Evolutionary conservation across 2,113 vertebrate species (phyloP).

Genomic region (Rhombomys opimus): DNA sequence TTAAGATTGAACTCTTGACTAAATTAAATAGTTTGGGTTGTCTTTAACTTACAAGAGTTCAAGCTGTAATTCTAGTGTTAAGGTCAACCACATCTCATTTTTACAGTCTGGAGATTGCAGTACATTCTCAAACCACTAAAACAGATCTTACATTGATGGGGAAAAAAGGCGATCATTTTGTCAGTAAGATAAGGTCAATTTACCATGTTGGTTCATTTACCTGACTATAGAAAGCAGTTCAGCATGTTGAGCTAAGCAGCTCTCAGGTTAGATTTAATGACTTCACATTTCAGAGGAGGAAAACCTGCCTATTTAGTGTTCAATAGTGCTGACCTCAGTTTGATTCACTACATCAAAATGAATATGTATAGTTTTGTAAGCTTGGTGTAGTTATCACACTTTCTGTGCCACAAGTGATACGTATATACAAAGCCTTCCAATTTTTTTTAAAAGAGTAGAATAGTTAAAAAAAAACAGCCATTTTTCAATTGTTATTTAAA

Average conservation of each 20-base stretch:
- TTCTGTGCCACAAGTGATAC: conserved; percentile 63
- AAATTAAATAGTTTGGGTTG: not conserved
- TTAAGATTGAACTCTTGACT: not conserved
- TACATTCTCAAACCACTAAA: conserved; percentile 66
- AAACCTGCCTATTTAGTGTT: conserved; percentile 66
- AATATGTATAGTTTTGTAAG: conserved; percentile 61
- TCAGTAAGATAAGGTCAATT: conserved; percentile 79
- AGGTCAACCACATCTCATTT: conserved; percentile 58
- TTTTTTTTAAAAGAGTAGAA: conserved; percentile 54
- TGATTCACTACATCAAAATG: conserved; percentile 68
- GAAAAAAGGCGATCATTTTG: conserved; percentile 72
- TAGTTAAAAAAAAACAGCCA: conserved; percentile 17
- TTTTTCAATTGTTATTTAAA: conserved; percentile 52
- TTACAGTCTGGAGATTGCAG: conserved; percentile 60
- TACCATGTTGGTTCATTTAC: conserved; percentile 70
- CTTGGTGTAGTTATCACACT: conserved; percentile 13
- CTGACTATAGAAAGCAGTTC: conserved; percentile 71
- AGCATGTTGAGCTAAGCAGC: conserved; percentile 73
- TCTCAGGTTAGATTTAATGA: conserved; percentile 71
- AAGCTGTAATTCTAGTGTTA: conserved; percentile 64
- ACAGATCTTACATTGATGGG: conserved; percentile 63
- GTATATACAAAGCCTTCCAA: conserved; percentile 34
- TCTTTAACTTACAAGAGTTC: conserved; percentile 14
- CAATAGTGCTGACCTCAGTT: conserved; percentile 46
- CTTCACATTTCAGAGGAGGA: conserved; percentile 57